Base-by-base conservation (phyloP, 2,113 vertebrate genomes). In the Takifugu flavidus region DNA sequence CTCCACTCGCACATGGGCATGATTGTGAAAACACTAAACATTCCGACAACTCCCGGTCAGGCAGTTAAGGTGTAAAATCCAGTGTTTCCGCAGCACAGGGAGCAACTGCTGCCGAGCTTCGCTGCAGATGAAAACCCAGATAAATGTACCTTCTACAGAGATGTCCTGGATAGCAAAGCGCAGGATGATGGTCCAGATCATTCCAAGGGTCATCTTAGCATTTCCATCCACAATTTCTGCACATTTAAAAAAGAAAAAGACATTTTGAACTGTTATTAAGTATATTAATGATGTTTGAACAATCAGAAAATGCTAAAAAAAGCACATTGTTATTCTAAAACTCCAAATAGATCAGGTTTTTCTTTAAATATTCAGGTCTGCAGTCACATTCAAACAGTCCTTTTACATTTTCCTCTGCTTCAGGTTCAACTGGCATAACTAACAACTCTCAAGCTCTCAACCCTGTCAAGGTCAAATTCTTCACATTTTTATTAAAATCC, bases 151-250 rank as follows among this genome's bases (percentile, higher is more conserved):
- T 88, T 98, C 96, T 74, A 98, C 95, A 0, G 96, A 98, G 88
- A 98, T 98, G 79, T 98, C 96, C 88, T 98, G 96, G 77, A 98
- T 98, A 75, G 95, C 96, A 0, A 98, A 98, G 42, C 96, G 82
- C 4, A 98, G 94, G 87, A 98, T 98, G 79, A 98, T 98, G 51
- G 96, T 98, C 96, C 95, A 98, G 84, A 98, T 98, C 96, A 98
- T 98, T 2, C 96, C 96, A 61, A 98, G 88, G 0, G 96, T 98
- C 96, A 98, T 98, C 90, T 98, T 98, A 0, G 90, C 89, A 0
- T 98, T 98, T 45, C 95, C 96, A 0, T 98, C 96, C 13, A 98
- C 96, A 1, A 98, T 98, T 91, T 97, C 95, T 98, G 77, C 13
- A 71, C 2, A 13, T 62, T 0, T 65, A 6, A 51, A 3, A 55